Conservation (phyloP, 2,797 vertebrate species). For the Lophura swinhoii region DNA sequence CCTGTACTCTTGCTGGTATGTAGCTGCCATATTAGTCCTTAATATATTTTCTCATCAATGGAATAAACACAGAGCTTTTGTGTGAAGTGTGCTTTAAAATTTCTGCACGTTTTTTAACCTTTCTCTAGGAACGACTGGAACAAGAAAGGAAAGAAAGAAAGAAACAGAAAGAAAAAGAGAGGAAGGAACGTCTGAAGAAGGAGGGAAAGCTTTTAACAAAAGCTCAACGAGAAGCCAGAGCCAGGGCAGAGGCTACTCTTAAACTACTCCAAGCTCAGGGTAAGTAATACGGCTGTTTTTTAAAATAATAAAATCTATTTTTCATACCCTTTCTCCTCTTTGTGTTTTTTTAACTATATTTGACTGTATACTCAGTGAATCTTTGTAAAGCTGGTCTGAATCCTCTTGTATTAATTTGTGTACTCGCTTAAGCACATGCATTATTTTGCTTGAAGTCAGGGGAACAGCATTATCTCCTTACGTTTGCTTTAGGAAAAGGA, state of each 20-base stretch:
- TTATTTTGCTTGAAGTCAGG: background rate
- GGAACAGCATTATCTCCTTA: background rate
- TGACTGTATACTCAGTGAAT: background rate
- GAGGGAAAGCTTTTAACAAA: slow-evolving; percentile 96
- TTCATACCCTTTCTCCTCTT: background rate
- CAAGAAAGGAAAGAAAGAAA: slow-evolving; percentile 95
- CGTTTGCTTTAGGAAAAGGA: background rate
- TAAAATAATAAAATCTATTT: background rate
- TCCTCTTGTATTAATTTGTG: background rate
- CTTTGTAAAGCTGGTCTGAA: background rate
- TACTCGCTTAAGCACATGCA: background rate
- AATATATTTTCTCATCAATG: background rate
- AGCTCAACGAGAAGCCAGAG: slow-evolving; percentile 90
- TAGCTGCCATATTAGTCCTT: background rate
- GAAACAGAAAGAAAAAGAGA: slow-evolving; percentile 98
- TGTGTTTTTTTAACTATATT: background rate
- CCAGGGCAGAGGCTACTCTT: slow-evolving; percentile 91
- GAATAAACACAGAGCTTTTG: background rate
- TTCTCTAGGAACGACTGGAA: slow-evolving; percentile 90
- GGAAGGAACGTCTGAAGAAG: slow-evolving; percentile 96
- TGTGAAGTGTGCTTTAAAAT: background rate
- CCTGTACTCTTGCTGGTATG: background rate
- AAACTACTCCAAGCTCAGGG: slow-evolving; percentile 94
- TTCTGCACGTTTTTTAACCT: background rate
- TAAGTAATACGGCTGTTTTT: slow-evolving; percentile 62